These are phyloP conservation scores for Gambusia holbrooki DNA, from an alignment of 2,113 vertebrate genomes.

Conservation along the genomic window DNA sequence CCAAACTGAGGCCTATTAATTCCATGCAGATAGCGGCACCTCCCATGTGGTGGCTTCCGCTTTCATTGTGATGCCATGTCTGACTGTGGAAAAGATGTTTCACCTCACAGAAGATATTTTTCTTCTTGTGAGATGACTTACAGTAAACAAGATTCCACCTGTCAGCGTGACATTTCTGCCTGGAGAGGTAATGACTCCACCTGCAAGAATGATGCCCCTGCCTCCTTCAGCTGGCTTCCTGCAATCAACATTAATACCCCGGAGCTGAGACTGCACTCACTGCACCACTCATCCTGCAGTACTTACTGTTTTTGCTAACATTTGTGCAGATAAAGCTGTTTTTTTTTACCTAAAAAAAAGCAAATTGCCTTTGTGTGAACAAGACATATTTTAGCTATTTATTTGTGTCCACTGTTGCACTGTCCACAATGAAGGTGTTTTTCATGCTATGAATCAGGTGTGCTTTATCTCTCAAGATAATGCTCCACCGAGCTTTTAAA, in stretches of 20 bases:
- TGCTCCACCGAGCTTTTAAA: not conserved
- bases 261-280: not conserved
- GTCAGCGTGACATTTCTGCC: conserved; percentile 7
- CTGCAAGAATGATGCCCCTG: conserved; percentile 2
- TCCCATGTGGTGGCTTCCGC: not conserved
- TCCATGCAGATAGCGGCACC: not conserved
- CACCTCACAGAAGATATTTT: not conserved
- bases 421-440: not conserved
- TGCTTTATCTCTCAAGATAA: not conserved
- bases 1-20: not conserved
- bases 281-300: not conserved
- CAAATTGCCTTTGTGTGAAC: not conserved
- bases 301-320: not conserved
- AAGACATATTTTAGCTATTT: not conserved
- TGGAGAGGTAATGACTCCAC: conserved; percentile 14
- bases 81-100: not conserved
- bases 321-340: not conserved
- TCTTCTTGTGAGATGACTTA: conserved; percentile 5
- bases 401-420: not conserved
- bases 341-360: too few species aligned
- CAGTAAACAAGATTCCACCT: conserved; percentile 6
- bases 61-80: not conserved
- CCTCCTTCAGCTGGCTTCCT: conserved; percentile 1
- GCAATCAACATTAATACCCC: conserved; percentile 1
- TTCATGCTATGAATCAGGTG: not conserved